Conservation (phyloP, 2,888 invertebrate genomes). For the Chloroclysta siterata region DNA sequence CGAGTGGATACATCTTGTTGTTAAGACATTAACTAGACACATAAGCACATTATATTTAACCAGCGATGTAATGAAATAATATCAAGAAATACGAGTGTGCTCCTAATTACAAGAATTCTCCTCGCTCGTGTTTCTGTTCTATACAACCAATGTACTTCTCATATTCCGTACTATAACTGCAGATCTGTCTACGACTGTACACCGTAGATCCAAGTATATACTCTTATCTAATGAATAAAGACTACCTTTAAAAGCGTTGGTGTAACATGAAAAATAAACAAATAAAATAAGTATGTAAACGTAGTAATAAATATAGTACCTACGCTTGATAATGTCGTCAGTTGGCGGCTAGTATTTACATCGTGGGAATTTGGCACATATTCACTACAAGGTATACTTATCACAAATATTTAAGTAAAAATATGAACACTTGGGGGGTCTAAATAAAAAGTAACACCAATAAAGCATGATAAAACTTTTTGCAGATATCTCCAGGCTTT, state of each 20-base stretch:
- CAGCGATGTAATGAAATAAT: too few species aligned
- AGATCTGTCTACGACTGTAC: not conserved
- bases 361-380: conserved; percentile 52
- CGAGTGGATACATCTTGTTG: too few species aligned
- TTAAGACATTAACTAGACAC: too few species aligned
- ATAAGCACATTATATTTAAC: too few species aligned
- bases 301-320: too few species aligned
- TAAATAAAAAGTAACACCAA: conserved; percentile 25
- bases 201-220: too few species aligned
- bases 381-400: conserved; percentile 45
- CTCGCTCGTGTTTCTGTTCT: too few species aligned
- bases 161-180: too few species aligned
- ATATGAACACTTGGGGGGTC: conserved; percentile 45
- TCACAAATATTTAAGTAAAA: conserved; percentile 52
- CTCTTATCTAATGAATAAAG: too few species aligned
- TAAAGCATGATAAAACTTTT: conserved; percentile 26
- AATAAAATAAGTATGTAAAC: not conserved
- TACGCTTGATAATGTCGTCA: too few species aligned
- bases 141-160: too few species aligned
- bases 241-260: not conserved
- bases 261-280: not conserved
- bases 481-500: conserved; percentile 27
- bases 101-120: not conserved
- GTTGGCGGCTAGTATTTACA: conserved; percentile 20
- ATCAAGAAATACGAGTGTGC: too few species aligned